Base-by-base conservation (phyloP, 2,797 vertebrate genomes). In the Silurus aristotelis region DNA sequence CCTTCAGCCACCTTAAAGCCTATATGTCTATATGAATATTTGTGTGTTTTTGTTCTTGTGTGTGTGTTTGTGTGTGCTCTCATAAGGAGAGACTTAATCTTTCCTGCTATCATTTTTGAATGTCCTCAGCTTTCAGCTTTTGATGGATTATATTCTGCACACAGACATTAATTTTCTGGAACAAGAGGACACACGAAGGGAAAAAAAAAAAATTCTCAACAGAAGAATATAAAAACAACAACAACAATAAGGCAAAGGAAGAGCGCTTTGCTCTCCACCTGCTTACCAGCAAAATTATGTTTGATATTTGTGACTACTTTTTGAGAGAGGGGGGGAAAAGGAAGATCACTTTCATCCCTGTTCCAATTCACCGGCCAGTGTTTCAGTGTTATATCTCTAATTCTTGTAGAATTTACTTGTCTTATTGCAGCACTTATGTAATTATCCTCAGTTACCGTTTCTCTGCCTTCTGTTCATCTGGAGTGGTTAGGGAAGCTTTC, bases 111-210 rank as follows among this genome's bases (percentile, higher is more conserved):
- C 94, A 93, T 95, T 95, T 93, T 94, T 94, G 93, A 94, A 95
- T 95, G 95, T 95, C 95, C 95, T 96, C 94, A 95, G 93, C 95
- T 94, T 95, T 96, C 95, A 96, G 87, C 85, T 88, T 91, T 92
- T 96, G 95, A 95, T 95, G 95, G 95, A 95, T 96, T 95, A 93
- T 94, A 93, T 95, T 94, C 92, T 89, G 90, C 93, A 93, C 92
- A 91, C 93, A 94, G 92, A 95, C 95, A 95, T 96, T 95, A 94
- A 95, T 96, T 96, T 95, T 95, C 95, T 93, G 90, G 94, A 94
- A 94, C 93, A 92, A 93, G 94, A 93, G 91, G 92, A 93, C 94
- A 93, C 87, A 75, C 70, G 15, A 80, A 80, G 77, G 17, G 0
- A 85, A 70, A 61, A 86, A 81, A 86, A 90, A 89, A 87, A 87